Evolutionary conservation across 2,113 vertebrate species (phyloP), one percentile per base, ranked within the genome.

Genomic region (Hippopotamus amphibius): DNA sequence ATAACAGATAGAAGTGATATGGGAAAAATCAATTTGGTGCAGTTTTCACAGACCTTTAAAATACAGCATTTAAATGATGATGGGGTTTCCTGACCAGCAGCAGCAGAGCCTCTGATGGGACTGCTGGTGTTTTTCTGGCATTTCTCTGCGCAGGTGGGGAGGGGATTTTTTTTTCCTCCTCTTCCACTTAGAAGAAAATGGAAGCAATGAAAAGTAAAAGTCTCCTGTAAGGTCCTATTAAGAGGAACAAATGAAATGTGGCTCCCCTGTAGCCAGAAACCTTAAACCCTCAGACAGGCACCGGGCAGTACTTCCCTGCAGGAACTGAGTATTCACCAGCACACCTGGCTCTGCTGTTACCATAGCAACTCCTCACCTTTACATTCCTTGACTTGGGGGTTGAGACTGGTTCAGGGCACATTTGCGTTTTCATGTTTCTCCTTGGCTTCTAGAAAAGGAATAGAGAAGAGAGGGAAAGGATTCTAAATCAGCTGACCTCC

Each of bases 11-110:
- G 89, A 92, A 85, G 79, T 59, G 93, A 94, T 95, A 82, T 1
- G 89, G 93, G 90, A 72, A 97, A 97, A 97, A 97, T 98, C 97
- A 94, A 96, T 96, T 84, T 93, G 83, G 71, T 96, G 93, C 95
- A 4, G 74, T 97, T 97, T 95, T 93, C 95, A 76, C 96, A 96
- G 91, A 96, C 96, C 96, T 97, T 97, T 97, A 95, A 97, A 96
- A 96, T 5, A 88, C 91, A 96, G 92, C 37, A 97, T 97, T 97
- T 94, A 87, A 96, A 86, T 79, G 96, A 97, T 95, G 89, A 96
- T 92, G 86, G 93, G 90, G 77, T 95, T 97, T 96, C 79, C 76
- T 77, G 97, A 87, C 83, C 92, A 89, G 86, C n/a, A 12, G 95
- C 30, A 0, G 71, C 91, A 81, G 50, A 85, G 57, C 57, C 93